Evolutionary conservation across 2,797 vertebrate species (phyloP), one percentile per base, ranked within the genome.

Genomic region (Alauda arvensis): DNA sequence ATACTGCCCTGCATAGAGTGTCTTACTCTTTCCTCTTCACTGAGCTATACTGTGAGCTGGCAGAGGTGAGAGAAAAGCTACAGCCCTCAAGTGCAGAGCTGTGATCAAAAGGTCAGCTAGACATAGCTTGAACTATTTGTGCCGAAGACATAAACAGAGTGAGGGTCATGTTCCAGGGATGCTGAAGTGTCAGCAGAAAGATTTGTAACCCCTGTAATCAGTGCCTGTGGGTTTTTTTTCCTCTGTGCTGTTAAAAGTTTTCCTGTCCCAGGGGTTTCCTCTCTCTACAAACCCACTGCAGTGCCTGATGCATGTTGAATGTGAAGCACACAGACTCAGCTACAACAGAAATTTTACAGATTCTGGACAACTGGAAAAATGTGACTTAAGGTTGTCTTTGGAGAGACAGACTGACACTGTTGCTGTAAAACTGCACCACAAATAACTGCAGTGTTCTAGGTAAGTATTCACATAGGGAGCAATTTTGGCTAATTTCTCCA

Each of bases 1-100:
- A 28, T n/a, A 48, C 34, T 3, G 0, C 5, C 13, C 56, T 55
- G 25, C 51, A 75, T 0, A 1, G 12, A 46, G 29, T 5, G 16
- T 53, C 69, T 59, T 68, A 20, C 7, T 42, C 43, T 68, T 67
- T 46, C 19, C 23, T 65, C 49, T 60, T 74, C 20, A 6, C 40
- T 51, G 31, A 39, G 18, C 34, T 57, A 9, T 29, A 40, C 18
- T 1, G 0, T 2, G 12, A 71, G 28, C 49, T 70, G 53, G 18
- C 20, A 81, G 62, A 71, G 14, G 48, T 19, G 53, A 80, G 29
- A 81, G 18, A 53, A 17, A 75, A 85, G 56, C 70, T 28, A 48
- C 5, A 17, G n/a, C 33, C 28, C 9, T 8, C 46, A 62, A 63
- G 24, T 23, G 56, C 45, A 78, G 60, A 81, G 24, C 56, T 49